Percentiles rank a stretch among this genome's conserved stretches.
phyloP scores from a whole-genome alignment of 1,140 invertebrate genomes.

The Bombus confusus region DNA sequence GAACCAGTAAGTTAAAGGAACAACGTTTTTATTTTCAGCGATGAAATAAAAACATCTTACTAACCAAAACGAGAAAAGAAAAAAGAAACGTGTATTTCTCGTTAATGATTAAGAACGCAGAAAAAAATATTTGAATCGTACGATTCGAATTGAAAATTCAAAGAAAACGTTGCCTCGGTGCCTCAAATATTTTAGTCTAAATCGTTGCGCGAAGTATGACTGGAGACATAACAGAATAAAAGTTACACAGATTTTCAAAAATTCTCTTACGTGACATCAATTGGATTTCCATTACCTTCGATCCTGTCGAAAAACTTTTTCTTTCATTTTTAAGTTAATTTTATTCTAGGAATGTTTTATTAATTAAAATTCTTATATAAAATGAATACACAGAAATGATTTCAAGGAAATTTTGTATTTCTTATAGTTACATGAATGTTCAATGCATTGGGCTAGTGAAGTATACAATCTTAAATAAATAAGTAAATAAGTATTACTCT shows the following conservation, averaged over 20 bases:
- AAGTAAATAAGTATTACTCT: not conserved
- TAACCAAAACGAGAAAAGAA: not conserved
- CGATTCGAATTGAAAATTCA: not conserved
- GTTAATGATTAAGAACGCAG: not conserved
- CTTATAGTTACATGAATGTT: not conserved
- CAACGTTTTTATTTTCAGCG: not conserved
- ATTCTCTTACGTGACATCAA: not conserved
- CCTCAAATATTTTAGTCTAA: conserved; percentile 2
- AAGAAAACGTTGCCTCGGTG: not conserved
- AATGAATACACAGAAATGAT: not conserved
- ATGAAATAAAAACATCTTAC: conserved; percentile 13
- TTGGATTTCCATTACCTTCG: not conserved
- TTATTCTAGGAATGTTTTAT: not conserved
- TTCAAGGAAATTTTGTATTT: not conserved
- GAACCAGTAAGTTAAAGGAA: not conserved
- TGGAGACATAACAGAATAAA: not conserved
- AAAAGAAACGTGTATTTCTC: not conserved
- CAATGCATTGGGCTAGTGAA: not conserved
- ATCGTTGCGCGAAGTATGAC: not conserved
- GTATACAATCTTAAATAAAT: not conserved
- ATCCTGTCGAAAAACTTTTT: not conserved
- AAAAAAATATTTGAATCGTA: not conserved
- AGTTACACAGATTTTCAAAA: not conserved
- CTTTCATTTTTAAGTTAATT: not conserved
- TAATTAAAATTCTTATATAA: not conserved